Evolutionary conservation across 2,797 vertebrate genomes (phyloP).

Genomic region (Tenualosa ilisha): DNA sequence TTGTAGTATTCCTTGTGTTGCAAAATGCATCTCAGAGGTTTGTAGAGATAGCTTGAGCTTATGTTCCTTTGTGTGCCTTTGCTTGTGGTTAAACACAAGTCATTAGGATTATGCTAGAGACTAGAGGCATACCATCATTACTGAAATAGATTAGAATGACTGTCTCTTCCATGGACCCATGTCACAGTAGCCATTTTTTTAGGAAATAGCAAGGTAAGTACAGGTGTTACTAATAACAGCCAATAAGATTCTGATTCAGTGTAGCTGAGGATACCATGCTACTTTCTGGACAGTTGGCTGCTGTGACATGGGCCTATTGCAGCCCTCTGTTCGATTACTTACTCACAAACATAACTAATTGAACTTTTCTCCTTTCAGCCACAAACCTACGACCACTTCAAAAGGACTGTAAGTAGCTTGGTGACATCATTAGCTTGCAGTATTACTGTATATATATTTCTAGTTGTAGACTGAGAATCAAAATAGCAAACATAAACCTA

Average conservation of each 20-base stretch:
- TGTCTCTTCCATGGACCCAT: neutral
- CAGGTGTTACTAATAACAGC: too few species aligned
- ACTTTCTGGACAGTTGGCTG: too few species aligned
- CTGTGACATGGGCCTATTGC: neutral
- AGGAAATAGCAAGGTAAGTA: too few species aligned
- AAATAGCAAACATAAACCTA: neutral
- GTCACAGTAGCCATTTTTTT: too few species aligned
- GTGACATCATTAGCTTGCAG: neutral
- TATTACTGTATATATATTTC: neutral
- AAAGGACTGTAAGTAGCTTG: conserved; percentile 72
- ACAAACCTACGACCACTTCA: conserved; percentile 79
- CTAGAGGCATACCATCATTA: neutral
- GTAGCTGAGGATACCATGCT: too few species aligned
- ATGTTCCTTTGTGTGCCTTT: neutral
- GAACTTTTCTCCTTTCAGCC: conserved; percentile 76
- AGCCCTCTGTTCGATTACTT: neutral
- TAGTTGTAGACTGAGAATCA: neutral
- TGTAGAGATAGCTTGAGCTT: neutral
- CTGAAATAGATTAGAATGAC: neutral
- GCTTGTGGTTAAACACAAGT: neutral
- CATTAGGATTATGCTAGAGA: neutral
- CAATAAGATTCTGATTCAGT: too few species aligned
- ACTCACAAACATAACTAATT: neutral
- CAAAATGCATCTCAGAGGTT: neutral
- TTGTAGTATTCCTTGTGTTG: neutral